Evolutionary conservation across 2,113 vertebrate genomes (phyloP), one percentile per base, ranked within the genome.

Genomic region (Lycaon pictus): DNA sequence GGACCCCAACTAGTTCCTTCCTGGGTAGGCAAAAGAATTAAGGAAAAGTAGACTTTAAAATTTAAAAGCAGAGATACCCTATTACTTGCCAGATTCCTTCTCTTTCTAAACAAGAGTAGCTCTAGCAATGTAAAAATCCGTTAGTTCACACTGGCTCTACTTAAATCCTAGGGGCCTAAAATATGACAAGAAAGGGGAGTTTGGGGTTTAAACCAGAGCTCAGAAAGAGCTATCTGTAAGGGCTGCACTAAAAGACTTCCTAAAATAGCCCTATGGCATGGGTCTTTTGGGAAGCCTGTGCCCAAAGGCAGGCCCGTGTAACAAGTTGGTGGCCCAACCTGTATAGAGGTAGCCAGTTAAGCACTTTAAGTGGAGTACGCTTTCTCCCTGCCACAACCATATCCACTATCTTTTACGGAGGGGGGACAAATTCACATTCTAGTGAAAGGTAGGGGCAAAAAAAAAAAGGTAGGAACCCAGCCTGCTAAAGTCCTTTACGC

Each of bases 91-190:
- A 71, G 76, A 82, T 90, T 43, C 53, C 43, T 55, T 92, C 29
- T 13, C 29, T 90, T 93, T 84, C 27, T 93, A 91, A 88, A 48
- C 79, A 91, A 2, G 5, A 63, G 43, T 63, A 74, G 32, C n/a
- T 74, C 37, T 25, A 55, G 51, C 71, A 91, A 77, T 77, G 53
- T 11, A 90, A 72, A 29, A 81, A 71, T 15, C 56, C 63, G 51
- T 86, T 62, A 65, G 35, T 62, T 92, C 56, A 96, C 35, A 71
- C 55, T 13, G 79, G n/a, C 69, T 95, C n/a, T 87, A 53, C 37
- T 63, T 74, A 84, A 76, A 35, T 51, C 32, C 4, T 43, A 72
- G 35, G 69, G 27, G 37, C 79, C 65, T 90, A 87, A 90, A 51
- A 53, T 79, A 29, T 76, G 35, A 3, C 60, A 55, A 67, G 20